phyloP scores from a whole-genome alignment of 1,140 invertebrate species.

The Spodoptera frugiperda region DNA sequence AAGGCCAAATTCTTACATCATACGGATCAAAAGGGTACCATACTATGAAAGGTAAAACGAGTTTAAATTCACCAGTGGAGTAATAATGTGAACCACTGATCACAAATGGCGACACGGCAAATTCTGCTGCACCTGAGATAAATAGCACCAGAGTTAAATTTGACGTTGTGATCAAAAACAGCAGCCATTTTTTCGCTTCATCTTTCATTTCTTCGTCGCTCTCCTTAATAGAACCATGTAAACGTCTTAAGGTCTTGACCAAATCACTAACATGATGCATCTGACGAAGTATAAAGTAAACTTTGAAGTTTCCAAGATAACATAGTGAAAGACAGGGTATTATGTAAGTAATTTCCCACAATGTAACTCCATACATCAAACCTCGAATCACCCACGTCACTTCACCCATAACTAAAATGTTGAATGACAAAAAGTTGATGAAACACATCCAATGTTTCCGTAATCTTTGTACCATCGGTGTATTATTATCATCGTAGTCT shows the following conservation, averaged over 20 bases:
- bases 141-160: constrained; percentile 16
- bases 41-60: constrained; percentile 58
- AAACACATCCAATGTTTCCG: constrained; percentile 44
- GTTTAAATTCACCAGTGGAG: constrained; percentile 51
- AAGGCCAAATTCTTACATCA: constrained; percentile 53
- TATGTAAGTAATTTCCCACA: constrained; percentile 53
- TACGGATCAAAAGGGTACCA: constrained; percentile 62
- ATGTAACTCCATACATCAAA: constrained; percentile 21
- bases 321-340: constrained; percentile 52
- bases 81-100: constrained; percentile 49
- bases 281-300: constrained; percentile 49
- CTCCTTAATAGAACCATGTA: constrained; percentile 2
- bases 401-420: constrained; percentile 42
- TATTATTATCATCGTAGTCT: constrained; percentile 42
- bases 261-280: constrained; percentile 47
- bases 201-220: constrained; percentile 5
- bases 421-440: constrained; percentile 41
- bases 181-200: constrained; percentile 42
- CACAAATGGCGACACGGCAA: constrained; percentile 53
- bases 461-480: constrained; percentile 29
- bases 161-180: constrained; percentile 16
- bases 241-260: constrained; percentile 40
- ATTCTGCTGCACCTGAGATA: constrained; percentile 40
- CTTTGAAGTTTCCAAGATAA: constrained; percentile 49
- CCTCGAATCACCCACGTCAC: constrained; percentile 46